These are phyloP conservation scores for Poecilia velifera DNA, from an alignment of 2,797 vertebrate species.

Conservation along the genomic window DNA sequence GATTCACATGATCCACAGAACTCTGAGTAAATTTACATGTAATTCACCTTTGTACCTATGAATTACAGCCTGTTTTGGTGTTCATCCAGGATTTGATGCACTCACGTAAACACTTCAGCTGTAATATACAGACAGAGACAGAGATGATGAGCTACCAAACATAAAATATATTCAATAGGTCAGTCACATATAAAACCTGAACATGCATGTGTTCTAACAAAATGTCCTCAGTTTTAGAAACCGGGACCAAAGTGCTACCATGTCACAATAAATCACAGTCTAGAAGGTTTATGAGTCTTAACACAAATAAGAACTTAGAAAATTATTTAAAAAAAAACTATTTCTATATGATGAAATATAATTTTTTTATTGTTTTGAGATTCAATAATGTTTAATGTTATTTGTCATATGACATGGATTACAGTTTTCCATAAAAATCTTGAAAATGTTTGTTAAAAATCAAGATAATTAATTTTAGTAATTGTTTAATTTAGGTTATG, in stretches of 20 bases:
- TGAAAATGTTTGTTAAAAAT: neutral
- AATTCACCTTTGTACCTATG: neutral
- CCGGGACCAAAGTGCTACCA: neutral
- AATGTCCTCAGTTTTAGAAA: neutral
- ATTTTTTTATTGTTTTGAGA: neutral
- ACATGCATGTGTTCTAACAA: neutral
- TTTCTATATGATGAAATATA: neutral
- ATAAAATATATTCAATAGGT: neutral
- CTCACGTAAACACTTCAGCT: neutral
- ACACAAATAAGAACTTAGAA: neutral
- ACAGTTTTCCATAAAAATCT: neutral
- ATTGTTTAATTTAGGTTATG: too few relatives aligned
- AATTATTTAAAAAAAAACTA: neutral
- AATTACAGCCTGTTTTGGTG: slow-evolving; percentile 34
- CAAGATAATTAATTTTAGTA: too few relatives aligned
- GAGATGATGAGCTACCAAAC: neutral
- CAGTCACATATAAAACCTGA: neutral
- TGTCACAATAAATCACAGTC: neutral
- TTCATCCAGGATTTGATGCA: neutral
- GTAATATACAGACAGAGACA: neutral
- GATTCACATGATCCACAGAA: neutral
- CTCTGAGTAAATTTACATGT: neutral
- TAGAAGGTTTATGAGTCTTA: neutral
- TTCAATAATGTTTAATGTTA: neutral
- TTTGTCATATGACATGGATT: neutral